Evolutionary conservation across 1,140 invertebrate genomes (phyloP).

Genomic region (Bombus turneri): DNA sequence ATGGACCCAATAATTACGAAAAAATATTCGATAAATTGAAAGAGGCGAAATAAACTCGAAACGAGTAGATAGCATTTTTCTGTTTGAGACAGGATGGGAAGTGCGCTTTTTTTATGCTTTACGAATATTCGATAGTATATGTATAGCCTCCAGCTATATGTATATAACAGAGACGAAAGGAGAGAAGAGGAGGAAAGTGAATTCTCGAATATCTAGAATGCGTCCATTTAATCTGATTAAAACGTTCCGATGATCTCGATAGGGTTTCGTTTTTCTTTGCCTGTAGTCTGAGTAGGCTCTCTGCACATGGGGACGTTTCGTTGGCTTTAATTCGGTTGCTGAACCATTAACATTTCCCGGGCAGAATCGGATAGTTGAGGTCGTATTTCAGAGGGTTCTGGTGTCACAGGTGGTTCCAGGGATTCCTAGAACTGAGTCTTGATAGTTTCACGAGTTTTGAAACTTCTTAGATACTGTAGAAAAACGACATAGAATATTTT

Average conservation of each 20-base stretch:
- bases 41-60: neutral
- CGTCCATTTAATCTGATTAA: neutral
- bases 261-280: neutral
- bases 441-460: too few relatives aligned
- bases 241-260: neutral
- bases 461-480: neutral
- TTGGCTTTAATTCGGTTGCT: neutral
- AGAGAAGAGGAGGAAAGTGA: neutral
- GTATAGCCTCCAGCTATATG: neutral
- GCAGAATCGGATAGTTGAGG: neutral
- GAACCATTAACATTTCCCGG: neutral
- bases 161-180: neutral
- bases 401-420: slow-evolving; percentile 9
- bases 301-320: too few relatives aligned
- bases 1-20: neutral
- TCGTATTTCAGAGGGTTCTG: neutral
- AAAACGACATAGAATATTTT: neutral
- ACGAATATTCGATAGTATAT: neutral
- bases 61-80: neutral
- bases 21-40: neutral
- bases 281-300: too few relatives aligned
- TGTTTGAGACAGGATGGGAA: neutral
- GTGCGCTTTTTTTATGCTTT: neutral
- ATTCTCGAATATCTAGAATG: neutral
- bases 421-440: too few relatives aligned